Evolutionary conservation across 2,113 vertebrate genomes (phyloP).

Genomic region (Monopterus albus): DNA sequence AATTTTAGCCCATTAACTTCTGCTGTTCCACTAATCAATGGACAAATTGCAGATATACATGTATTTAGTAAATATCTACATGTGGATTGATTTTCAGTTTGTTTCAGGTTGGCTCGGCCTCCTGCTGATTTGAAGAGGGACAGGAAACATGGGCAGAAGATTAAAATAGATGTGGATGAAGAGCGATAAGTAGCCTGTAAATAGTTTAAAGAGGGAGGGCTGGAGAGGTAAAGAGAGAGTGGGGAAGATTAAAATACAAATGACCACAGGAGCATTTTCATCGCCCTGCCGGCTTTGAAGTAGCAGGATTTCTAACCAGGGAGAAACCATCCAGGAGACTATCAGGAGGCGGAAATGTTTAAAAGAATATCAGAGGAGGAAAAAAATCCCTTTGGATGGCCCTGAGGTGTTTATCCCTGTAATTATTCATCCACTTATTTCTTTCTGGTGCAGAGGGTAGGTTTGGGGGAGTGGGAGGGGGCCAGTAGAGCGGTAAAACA

Average conservation of each 20-base stretch:
- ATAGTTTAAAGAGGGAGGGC: slow-evolving; percentile 14
- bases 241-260: slow-evolving; percentile 74
- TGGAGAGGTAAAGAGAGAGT: slow-evolving; percentile 38
- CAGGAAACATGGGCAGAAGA: slow-evolving; percentile 43
- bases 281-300: slow-evolving; percentile 73
- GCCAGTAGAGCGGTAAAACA: slow-evolving; percentile 46
- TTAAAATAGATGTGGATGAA: slow-evolving; percentile 37
- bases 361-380: slow-evolving; percentile 64
- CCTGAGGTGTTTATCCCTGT: slow-evolving; percentile 78
- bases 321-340: slow-evolving; percentile 56
- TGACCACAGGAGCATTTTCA: slow-evolving; percentile 56
- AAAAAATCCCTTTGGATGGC: slow-evolving; percentile 58
- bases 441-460: slow-evolving; percentile 57
- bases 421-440: slow-evolving; percentile 78
- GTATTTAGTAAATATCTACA: background rate
- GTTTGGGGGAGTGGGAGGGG: slow-evolving; percentile 1
- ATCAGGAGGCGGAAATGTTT: slow-evolving; percentile 72
- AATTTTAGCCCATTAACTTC: too few species aligned
- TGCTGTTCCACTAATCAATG: too few species aligned
- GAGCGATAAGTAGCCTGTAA: slow-evolving; percentile 33
- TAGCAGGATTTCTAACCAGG: slow-evolving; percentile 55
- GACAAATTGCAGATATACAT: too few species aligned
- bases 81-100: background rate
- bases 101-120: background rate
- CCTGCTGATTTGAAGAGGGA: background rate